phyloP scores from a whole-genome alignment of 1,140 invertebrate species.

The Drosophila fuyamai region DNA sequence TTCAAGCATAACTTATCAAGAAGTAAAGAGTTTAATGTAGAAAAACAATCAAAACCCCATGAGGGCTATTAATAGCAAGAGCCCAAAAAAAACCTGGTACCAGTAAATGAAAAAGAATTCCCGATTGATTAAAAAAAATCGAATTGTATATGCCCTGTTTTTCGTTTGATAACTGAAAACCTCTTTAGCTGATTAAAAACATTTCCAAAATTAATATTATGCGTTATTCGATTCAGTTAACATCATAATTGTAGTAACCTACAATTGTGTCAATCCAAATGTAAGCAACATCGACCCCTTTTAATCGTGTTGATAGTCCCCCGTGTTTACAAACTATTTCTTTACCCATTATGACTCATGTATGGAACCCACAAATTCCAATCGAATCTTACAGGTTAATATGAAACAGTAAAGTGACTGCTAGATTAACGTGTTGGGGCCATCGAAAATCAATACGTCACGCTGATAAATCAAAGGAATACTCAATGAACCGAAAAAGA shows the following conservation, averaged over 20 bases:
- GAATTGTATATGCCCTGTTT: slow-evolving; percentile 27
- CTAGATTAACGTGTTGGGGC: slow-evolving; percentile 16
- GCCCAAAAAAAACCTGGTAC: slow-evolving; percentile 11
- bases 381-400: background rate
- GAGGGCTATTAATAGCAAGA: slow-evolving; percentile 37
- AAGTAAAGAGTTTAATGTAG: slow-evolving; percentile 11
- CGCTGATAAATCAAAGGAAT: slow-evolving; percentile 35
- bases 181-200: background rate
- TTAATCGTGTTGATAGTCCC: background rate
- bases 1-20: slow-evolving; percentile 11
- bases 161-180: background rate
- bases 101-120: slow-evolving; percentile 24
- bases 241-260: background rate
- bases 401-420: slow-evolving; percentile 5
- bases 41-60: slow-evolving; percentile 26
- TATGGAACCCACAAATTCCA: background rate
- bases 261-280: background rate
- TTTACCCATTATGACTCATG: slow-evolving; percentile 17
- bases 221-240: background rate
- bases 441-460: slow-evolving; percentile 42
- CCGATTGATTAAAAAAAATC: background rate
- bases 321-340: background rate
- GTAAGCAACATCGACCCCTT: background rate
- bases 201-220: slow-evolving; percentile 2
- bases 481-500: slow-evolving; percentile 14